Base-by-base conservation (phyloP, 2,113 vertebrate genomes). In the Myotis davidii region DNA sequence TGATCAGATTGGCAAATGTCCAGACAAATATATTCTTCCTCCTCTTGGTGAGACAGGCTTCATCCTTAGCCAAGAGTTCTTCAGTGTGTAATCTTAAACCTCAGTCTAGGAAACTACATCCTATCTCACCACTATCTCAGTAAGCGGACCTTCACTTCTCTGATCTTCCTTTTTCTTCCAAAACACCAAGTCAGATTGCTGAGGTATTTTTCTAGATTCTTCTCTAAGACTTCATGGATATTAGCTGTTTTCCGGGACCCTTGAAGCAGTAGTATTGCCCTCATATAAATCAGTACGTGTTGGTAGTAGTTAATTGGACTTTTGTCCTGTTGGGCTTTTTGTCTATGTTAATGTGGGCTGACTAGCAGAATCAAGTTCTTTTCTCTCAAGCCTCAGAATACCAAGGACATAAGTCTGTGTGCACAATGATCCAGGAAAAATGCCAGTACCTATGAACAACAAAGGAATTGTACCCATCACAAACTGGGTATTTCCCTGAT, bases 21-120 rank as follows among this genome's bases (percentile, higher is more conserved):
- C 94, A 96, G 56, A 93, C 86, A 95, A 94, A 96, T 93, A 94
- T 59, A 93, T 85, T 79, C 83, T 96, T 96, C 65, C 76, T 96
- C 9, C 29, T 89, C 83, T 92, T 86, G 27, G 73, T 94, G 91
- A 96, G 82, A 96, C 13, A 50, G 0, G 0, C 54, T 83, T 69
- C 59, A 69, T 64, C 54, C 54, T 70, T 74, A 69, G 91, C 78
- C 86, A 96, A 88, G 94, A 54, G 27, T 74, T 32, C 56, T 67
- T 83, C 48, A 32, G 65, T 78, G 29, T 72, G 88, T 91, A 88
- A 96, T 78, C 17, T n/a, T 70, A 97, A 73, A 88, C 61, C 82
- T 52, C 14, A 54, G 54, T 50, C 77, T 61, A 65, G 85, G 83
- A 96, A 93, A 88, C 54, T n/a, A 2, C 37, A 94, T 65, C 73